Conservation (phyloP, 1,140 invertebrate species). For the Tigriopus japonicus region DNA sequence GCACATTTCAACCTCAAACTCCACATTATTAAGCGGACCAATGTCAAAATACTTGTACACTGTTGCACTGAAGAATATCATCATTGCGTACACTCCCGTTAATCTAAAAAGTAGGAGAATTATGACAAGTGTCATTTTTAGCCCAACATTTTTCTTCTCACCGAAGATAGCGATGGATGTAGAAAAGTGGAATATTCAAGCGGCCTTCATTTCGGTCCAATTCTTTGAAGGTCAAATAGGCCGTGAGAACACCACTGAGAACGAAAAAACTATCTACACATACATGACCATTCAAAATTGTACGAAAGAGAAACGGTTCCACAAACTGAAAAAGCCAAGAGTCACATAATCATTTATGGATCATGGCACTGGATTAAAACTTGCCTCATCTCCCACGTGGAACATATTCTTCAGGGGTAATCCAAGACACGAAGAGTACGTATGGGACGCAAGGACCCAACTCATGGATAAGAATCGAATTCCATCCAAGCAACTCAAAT, state of each 20-base stretch:
- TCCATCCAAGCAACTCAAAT: constrained; percentile 1
- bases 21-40: background rate
- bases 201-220: background rate
- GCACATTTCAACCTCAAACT: background rate
- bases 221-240: background rate
- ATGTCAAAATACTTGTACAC: background rate
- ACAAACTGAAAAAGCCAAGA: background rate
- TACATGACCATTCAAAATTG: background rate
- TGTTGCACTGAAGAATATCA: background rate
- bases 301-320: background rate
- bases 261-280: background rate
- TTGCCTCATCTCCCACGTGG: background rate
- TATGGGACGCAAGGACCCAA: constrained; percentile 3
- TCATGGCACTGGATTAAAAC: background rate
- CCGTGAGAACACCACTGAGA: background rate
- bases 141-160: too few relatives aligned
- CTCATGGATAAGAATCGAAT: constrained; percentile 9
- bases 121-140: too few relatives aligned
- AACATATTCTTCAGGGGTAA: background rate
- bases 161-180: background rate
- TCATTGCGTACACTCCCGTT: background rate
- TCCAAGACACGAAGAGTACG: background rate
- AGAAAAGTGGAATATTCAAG: background rate
- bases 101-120: background rate
- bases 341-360: background rate